These are phyloP conservation scores for Octomys mimax DNA, from an alignment of 2,797 vertebrate genomes.

Conservation along the genomic window DNA sequence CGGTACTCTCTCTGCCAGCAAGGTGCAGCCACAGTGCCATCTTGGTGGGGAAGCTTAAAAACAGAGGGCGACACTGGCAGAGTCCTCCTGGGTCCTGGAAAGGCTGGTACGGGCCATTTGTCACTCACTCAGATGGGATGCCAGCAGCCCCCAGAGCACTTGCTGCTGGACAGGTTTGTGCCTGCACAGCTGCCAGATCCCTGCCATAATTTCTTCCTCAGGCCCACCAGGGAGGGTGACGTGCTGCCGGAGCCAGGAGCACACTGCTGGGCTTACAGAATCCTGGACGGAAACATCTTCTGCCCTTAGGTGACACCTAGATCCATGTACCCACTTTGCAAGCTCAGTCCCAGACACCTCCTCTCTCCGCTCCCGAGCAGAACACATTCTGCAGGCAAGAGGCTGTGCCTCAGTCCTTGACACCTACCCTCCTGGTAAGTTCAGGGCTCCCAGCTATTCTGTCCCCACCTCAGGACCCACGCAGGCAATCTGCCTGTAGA, in stretches of 20 bases:
- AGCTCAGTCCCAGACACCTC: neutral
- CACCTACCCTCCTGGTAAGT: neutral
- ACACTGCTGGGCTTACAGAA: neutral
- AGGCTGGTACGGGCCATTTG: constrained; percentile 55
- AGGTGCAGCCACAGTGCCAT: constrained; percentile 41
- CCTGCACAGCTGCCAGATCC: constrained; percentile 43
- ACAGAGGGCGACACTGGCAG: neutral
- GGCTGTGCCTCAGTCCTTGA: neutral
- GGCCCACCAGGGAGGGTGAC: constrained; percentile 15
- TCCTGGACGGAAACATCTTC: neutral
- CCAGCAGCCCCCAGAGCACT: constrained; percentile 48
- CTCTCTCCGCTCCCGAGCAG: neutral
- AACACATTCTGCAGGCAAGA: neutral
- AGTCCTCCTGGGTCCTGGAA: neutral
- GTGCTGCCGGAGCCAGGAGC: neutral
- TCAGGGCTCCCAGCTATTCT: neutral
- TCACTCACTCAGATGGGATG: constrained; percentile 35
- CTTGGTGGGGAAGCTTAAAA: constrained; percentile 22
- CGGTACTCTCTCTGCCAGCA: constrained; percentile 15
- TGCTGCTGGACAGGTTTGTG: constrained; percentile 70
- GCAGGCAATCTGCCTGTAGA: neutral
- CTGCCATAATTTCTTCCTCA: constrained; percentile 20
- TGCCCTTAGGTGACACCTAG: neutral
- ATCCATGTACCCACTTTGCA: neutral
- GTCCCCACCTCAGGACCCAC: neutral